Evolutionary conservation across 2,113 vertebrate genomes (phyloP).

Genomic region (Chamaetylas fuelleborni): DNA sequence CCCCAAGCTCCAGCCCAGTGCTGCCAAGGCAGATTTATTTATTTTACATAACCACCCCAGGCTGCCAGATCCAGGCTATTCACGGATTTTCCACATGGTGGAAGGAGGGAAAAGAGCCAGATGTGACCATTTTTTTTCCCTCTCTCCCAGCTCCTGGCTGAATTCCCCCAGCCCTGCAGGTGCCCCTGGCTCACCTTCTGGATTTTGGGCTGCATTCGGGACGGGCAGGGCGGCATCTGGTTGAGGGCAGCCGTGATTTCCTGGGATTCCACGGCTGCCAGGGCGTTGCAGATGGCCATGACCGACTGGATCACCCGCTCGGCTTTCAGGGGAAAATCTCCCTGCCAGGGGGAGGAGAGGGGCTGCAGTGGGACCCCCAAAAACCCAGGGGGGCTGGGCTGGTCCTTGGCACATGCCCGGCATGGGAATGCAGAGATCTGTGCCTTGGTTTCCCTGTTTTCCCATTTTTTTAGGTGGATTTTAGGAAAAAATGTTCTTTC

Average conservation of each 20-base stretch:
- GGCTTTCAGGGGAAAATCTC: conserved; percentile 81
- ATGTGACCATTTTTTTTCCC: background rate
- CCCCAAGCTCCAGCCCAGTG: background rate
- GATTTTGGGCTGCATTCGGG: conserved; percentile 90
- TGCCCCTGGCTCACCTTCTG: conserved; percentile 79
- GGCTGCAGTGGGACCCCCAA: background rate
- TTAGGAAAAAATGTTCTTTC: too few relatives aligned
- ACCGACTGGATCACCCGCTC: conserved; percentile 93
- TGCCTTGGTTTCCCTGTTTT: too few relatives aligned
- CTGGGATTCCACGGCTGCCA: conserved; percentile 88
- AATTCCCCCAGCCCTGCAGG: too few relatives aligned
- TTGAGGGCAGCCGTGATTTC: conserved; percentile 91
- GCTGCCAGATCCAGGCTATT: background rate
- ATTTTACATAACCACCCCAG: background rate
- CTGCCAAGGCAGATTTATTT: background rate
- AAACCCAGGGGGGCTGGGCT: too few relatives aligned
- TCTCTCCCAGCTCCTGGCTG: background rate
- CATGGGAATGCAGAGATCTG: too few relatives aligned
- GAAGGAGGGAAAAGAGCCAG: background rate
- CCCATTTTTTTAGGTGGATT: too few relatives aligned
- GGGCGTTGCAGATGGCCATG: conserved; percentile 90
- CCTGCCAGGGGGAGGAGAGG: too few relatives aligned
- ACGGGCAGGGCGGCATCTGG: conserved; percentile 92
- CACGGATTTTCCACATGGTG: conserved; percentile 14
- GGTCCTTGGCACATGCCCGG: too few relatives aligned